Evolutionary conservation across 2,797 vertebrate species (phyloP).

Genomic region (Anas capensis): DNA sequence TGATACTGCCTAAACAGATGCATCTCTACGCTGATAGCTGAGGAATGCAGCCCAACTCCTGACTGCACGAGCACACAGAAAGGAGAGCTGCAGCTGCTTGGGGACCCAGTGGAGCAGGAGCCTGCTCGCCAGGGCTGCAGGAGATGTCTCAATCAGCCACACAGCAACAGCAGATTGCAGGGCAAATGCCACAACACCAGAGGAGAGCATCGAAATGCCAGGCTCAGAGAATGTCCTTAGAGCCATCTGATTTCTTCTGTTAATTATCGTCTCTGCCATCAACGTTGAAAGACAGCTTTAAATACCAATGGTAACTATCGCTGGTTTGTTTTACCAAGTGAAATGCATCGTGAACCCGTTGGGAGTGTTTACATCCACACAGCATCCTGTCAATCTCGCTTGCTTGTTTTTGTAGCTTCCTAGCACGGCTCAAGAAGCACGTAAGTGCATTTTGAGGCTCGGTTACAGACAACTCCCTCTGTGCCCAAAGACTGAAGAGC

Average conservation of each 20-base stretch:
- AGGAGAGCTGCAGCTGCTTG: conserved; percentile 14
- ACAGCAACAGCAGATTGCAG: not conserved
- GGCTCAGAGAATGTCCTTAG: not conserved
- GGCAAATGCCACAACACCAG: not conserved
- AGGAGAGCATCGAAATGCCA: not conserved
- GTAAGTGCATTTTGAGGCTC: not conserved
- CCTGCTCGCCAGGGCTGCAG: not conserved
- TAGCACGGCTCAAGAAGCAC: conserved; percentile 7
- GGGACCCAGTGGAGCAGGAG: not conserved
- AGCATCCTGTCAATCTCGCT: conserved; percentile 12
- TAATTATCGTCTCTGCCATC: conserved; percentile 1
- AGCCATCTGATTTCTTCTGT: not conserved
- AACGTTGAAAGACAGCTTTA: conserved; percentile 36
- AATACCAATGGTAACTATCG: not conserved
- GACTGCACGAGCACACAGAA: not conserved
- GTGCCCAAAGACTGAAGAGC: not conserved
- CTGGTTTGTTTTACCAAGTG: conserved; percentile 6
- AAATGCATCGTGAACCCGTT: not conserved
- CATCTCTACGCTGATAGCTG: not conserved
- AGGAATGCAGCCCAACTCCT: not conserved
- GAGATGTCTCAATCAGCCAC: conserved; percentile 47
- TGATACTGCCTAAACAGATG: not conserved
- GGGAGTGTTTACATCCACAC: conserved; percentile 19
- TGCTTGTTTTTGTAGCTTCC: not conserved
- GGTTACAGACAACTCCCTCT: not conserved